Percentiles rank a stretch among this genome's conserved stretches.
phyloP scores from a whole-genome alignment of 2,888 invertebrate species.

The Embidobia sp. region DNA sequence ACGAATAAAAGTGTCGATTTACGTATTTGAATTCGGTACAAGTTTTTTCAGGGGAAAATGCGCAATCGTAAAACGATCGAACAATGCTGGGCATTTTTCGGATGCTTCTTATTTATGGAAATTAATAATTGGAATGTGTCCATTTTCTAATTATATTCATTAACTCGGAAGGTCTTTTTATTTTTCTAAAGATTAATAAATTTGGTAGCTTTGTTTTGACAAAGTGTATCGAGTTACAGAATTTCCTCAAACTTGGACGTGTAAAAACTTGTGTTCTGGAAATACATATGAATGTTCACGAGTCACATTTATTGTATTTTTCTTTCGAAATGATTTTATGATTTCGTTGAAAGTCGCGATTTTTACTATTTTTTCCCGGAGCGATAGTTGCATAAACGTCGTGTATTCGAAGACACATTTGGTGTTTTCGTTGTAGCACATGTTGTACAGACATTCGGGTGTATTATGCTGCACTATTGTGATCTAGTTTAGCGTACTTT shows the following conservation, averaged over 20 bases:
- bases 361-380: slow-evolving; percentile 18
- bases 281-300: too few relatives aligned
- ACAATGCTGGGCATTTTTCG: slow-evolving; percentile 7
- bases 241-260: background rate
- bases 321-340: slow-evolving; percentile 5
- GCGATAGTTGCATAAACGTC: slow-evolving; percentile 23
- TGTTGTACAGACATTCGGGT: slow-evolving; percentile 15
- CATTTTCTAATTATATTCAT: too few relatives aligned
- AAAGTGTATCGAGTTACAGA: background rate
- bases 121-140: background rate
- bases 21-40: too few relatives aligned
- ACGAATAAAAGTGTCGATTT: too few relatives aligned
- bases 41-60: background rate
- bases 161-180: background rate
- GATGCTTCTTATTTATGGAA: background rate
- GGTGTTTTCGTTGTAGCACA: slow-evolving; percentile 6
- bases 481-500: slow-evolving; percentile 20
- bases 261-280: too few relatives aligned
- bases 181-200: too few relatives aligned
- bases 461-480: slow-evolving; percentile 11
- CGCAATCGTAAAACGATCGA: slow-evolving; percentile 3
- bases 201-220: background rate
- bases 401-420: slow-evolving; percentile 10
- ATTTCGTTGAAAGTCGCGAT: slow-evolving; percentile 21
- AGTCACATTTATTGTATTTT: background rate